Base-by-base conservation (phyloP, 2,797 vertebrate species). In the Silurus aristotelis region DNA sequence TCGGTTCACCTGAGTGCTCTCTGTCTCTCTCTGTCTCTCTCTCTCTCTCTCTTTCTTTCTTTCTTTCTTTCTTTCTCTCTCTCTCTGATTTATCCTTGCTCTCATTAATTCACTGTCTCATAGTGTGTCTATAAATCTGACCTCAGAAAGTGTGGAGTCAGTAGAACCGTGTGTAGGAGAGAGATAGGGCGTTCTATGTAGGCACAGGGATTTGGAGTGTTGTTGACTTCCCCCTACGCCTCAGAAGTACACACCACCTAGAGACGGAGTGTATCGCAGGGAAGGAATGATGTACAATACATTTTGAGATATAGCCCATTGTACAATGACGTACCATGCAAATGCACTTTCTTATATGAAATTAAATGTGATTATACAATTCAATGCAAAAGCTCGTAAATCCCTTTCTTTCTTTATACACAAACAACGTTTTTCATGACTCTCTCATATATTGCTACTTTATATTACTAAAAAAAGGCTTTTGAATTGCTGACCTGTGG, bases 71-170 rank as follows among this genome's bases (percentile, higher is more conserved):
- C 22, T 63, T 6, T 70, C 67, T 81, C 77, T 84, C 64, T 81
- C 25, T 31, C 61, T 73, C 82, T 84, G 85, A 88, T 86, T 77
- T 63, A 67, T 60, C 43, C 76, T 84, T 63, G 6, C 56, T 31
- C 82, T 88, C 77, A 80, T 84, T 86, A 83, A 56, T 71, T 73
- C n/a, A 22, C 55, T 64, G 87, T 81, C 79, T 82, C 73, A 58
- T 31, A 77, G 46, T 66, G 46, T 71, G 22, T 78, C 75, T 82
- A 84, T 87, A 71, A 79, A 75, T 83, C 75, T 68, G 67, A 80
- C 83, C 76, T 52, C 38, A 63, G 75, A 84, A 84, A 84, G 66
- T 70, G 38, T 70, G 38, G 77, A 80, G 76, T 84, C 75, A 79
- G 76, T 70, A 71, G 56, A 79, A 60, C 60, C 56, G 71, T 84